Evolutionary conservation across 1,140 invertebrate genomes (phyloP), one percentile per base, ranked within the genome.

Genomic region (Lordiphosa stackelbergi): DNA sequence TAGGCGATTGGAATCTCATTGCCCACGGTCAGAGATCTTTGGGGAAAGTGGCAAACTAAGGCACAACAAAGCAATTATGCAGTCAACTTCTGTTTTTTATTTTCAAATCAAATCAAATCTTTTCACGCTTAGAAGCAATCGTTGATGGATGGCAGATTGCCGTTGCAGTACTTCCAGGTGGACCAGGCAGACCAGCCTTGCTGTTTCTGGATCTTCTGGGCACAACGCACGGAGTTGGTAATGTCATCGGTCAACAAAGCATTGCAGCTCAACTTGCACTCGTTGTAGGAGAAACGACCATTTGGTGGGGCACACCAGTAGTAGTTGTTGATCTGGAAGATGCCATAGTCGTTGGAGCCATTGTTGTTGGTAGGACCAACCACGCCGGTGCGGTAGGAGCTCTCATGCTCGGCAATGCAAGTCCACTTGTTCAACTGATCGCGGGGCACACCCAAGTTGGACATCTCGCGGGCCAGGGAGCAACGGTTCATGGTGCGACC

Each of bases 251-350:
- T 36, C 1, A 77, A 34, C 19, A 81, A 24, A 0, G 12, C 59
- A 5, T 64, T 45, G 51, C 79, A 85, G 12, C 28, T 60, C 3
- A 73, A 1, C 0, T 45, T 35, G 13, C 75, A 85, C 11, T 55
- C 53, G 5, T 77, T 70, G 43, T 64, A 60, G 9, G 69, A 73
- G 24, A 42, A 24, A 4, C 58, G 40, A 40, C 58, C 66, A 19
- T 37, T 51, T 0, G 57, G 9, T 5, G 62, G 62, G 37, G 61
- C 63, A 47, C 85, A 85, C 85, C 85, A 86, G 24, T 71, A 84
- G 6, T 52, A 48, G 48, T 72, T 60, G 41, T 85, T 86, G 41
- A 86, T 77, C 47, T 85, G 77, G 53, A 85, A 86, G 28, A 79
- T 68, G 4, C 84, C 77, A 45, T 72, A 81, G 57, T 85, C 83